Evolutionary conservation across 2,113 vertebrate genomes (phyloP).

Genomic region (Tringa solitaria): DNA sequence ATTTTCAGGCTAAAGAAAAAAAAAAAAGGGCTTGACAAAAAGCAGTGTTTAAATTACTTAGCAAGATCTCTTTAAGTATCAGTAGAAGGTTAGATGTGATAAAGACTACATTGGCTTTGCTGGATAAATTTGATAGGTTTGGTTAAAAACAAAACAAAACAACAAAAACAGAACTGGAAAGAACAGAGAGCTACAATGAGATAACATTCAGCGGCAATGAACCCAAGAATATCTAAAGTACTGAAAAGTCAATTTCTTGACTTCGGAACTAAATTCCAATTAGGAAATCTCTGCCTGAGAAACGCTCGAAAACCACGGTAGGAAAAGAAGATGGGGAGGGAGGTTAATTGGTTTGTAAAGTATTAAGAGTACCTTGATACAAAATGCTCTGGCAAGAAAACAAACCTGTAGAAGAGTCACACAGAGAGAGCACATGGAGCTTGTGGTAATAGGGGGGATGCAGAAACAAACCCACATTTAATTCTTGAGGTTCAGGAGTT

Average conservation of each 20-base stretch:
- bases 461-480: background rate
- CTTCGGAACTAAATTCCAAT: background rate
- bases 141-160: background rate
- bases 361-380: background rate
- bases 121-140: background rate
- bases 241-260: background rate
- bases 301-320: background rate
- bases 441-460: no score
- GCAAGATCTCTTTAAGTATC: constrained; percentile 2
- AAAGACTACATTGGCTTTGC: background rate
- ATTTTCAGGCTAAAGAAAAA: background rate
- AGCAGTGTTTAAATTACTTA: background rate
- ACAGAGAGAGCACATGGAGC: rapidly evolving
- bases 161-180: background rate
- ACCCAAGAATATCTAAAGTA: background rate
- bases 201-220: background rate
- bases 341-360: background rate
- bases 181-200: background rate
- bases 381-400: background rate
- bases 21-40: background rate
- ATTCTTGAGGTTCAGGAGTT: background rate
- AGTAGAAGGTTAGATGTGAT: constrained; percentile 9
- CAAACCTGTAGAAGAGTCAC: background rate
- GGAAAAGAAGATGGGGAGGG: background rate
- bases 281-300: background rate